Conservation (phyloP, 1,140 invertebrate genomes). For the Bombus fervidus region DNA sequence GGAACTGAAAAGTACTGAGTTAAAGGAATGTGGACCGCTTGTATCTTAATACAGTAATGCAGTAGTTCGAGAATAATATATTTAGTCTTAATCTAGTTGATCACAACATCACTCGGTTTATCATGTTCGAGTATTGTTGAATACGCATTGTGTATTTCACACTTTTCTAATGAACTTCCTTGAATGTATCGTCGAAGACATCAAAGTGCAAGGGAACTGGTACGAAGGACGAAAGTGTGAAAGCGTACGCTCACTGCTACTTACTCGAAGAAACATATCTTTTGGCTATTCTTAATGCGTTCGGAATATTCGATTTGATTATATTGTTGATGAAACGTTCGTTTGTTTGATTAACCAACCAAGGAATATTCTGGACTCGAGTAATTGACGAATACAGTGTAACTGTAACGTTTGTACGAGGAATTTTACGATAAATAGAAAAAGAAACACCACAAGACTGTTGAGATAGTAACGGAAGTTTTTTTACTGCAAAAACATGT, state of each 20-base stretch:
- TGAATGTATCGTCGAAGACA: slow-evolving; percentile 18
- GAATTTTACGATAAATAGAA: slow-evolving; percentile 23
- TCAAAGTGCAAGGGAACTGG: slow-evolving; percentile 33
- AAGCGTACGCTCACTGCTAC: slow-evolving; percentile 49
- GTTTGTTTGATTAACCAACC: neutral
- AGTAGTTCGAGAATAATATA: slow-evolving; percentile 51
- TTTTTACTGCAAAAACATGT: slow-evolving; percentile 45
- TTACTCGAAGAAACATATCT: slow-evolving; percentile 39
- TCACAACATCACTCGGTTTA: slow-evolving; percentile 35
- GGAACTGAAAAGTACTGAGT: slow-evolving; percentile 53
- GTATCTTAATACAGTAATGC: slow-evolving; percentile 57
- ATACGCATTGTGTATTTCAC: neutral
- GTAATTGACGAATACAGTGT: neutral
- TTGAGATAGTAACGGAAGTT: slow-evolving; percentile 27
- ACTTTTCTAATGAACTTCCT: slow-evolving; percentile 9
- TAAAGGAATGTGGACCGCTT: slow-evolving; percentile 62
- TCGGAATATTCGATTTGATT: neutral
- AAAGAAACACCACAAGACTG: slow-evolving; percentile 7
- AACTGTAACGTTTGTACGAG: neutral
- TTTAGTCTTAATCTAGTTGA: slow-evolving; percentile 34
- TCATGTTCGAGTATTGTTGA: slow-evolving; percentile 14
- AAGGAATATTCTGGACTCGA: slow-evolving; percentile 25
- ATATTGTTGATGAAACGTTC: neutral
- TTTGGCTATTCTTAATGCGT: neutral
- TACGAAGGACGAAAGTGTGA: slow-evolving; percentile 55